Evolutionary conservation across 2,888 invertebrate species (phyloP), one percentile per base, ranked within the genome.

Genomic region (Agriopis marginaria): DNA sequence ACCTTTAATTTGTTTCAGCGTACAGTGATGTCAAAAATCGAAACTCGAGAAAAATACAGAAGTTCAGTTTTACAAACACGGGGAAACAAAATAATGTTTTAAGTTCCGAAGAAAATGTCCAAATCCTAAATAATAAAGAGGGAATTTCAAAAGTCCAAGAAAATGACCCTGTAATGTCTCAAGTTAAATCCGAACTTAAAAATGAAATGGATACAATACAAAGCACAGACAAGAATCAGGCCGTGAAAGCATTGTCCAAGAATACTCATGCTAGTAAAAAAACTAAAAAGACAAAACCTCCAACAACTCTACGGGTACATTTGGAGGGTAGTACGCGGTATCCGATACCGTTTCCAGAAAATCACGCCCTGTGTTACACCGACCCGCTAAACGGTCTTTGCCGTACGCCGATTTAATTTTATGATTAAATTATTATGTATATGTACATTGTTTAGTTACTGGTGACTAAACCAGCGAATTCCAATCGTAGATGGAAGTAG

Each of bases 301-400:
- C 65, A 50, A 71, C 77, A 3, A 82, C 86, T 0, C 64, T 83
- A n/a, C 85, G 79, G 73, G 69, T 89, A 7, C 77, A 83, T 76
- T 75, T 89, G 64, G 77, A 71, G n/a, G 71, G 78, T 2, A 90
- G 90, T 72, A 81, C 86, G 3, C 83, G 81, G 64, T 80, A 83
- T 17, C 81, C 83, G 3, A 50, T 88, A 53, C 90, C 90, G 0
- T 75, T 87, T 42, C 82, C 89, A 9, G 86, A 84, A 79, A 90
- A 90, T 67, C 84, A 90, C 68, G 85, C 82, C 0, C 88, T 86
- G 76, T 90, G 90, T 72, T 84, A 80, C 69, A 81, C 80, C 7
- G 81, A 88, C 51, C 90, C 90, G 9, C 72, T 78, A 5, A 90
- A 77, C 72, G 64, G 80, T 0, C 75, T 90, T 2, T 90, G 90